Conservation (phyloP, 2,113 vertebrate species). For the Neodontobutis hainanensis region DNA sequence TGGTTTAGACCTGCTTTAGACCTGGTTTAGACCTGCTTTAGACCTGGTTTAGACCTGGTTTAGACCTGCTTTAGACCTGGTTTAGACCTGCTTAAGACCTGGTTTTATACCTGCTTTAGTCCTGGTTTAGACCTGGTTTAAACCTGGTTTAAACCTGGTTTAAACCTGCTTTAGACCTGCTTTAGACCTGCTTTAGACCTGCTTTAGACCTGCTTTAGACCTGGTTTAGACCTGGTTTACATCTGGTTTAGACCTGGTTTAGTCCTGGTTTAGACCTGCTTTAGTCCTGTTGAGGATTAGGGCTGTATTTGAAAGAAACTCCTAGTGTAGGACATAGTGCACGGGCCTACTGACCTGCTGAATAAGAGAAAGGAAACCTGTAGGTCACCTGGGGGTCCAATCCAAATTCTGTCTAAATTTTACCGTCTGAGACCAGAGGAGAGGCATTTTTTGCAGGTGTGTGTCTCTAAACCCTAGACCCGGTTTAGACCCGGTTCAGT, state of each 20-base stretch:
- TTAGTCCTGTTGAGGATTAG: not conserved
- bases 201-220: not conserved
- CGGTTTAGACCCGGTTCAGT: not conserved
- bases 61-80: not conserved
- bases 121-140: constrained; percentile 1
- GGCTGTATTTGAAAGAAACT: no score
- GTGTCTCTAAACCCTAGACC: not conserved
- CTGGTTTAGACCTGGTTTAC: constrained; percentile 1
- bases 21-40: not conserved
- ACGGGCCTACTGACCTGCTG: no score
- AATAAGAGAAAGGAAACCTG: no score
- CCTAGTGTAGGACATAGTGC: no score
- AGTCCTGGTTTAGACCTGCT: not conserved
- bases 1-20: not conserved
- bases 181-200: constrained; percentile 2
- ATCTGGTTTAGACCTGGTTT: not conserved
- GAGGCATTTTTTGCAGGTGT: no score
- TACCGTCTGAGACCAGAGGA: no score
- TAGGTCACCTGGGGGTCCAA: no score
- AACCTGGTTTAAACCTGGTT: not conserved
- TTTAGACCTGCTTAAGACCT: not conserved
- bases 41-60: not conserved
- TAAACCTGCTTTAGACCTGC: not conserved
- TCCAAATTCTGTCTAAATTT: no score
- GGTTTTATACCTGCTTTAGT: not conserved